phyloP scores from a whole-genome alignment of 2,888 invertebrate species.

The Andrena camellia region DNA sequence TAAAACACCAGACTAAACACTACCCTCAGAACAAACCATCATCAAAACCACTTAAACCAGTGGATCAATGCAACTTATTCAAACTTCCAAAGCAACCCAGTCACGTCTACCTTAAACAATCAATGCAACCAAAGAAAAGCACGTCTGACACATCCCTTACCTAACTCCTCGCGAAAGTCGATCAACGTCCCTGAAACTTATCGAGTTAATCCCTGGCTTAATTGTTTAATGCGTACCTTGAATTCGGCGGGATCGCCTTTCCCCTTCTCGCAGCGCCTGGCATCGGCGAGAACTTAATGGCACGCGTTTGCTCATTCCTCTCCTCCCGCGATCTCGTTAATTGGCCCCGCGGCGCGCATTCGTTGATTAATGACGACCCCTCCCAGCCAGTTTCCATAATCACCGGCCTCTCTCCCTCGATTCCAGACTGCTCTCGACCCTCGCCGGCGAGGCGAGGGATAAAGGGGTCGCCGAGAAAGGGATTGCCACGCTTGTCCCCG shows the following conservation, averaged over 20 bases:
- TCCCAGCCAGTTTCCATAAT: slow-evolving; percentile 58
- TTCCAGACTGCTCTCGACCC: slow-evolving; percentile 42
- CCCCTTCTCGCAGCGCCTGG: slow-evolving; percentile 18
- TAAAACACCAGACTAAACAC: too few relatives aligned
- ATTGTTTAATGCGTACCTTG: slow-evolving; percentile 51
- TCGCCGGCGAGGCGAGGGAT: slow-evolving; percentile 47
- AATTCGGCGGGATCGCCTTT: neutral
- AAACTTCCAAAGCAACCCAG: too few relatives aligned
- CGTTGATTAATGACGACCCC: slow-evolving; percentile 64
- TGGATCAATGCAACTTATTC: too few relatives aligned
- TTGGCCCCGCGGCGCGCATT: slow-evolving; percentile 56
- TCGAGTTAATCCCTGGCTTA: slow-evolving; percentile 19
- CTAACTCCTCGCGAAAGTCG: slow-evolving; percentile 1
- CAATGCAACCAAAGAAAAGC: neutral
- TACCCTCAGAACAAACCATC: too few relatives aligned
- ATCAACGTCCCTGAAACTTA: slow-evolving; percentile 15
- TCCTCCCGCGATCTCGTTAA: slow-evolving; percentile 60
- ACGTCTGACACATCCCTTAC: neutral
- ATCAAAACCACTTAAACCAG: too few relatives aligned
- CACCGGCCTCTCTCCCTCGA: slow-evolving; percentile 32
- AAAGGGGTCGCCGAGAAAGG: slow-evolving; percentile 47
- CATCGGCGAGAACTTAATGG: slow-evolving; percentile 62
- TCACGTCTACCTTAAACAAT: neutral
- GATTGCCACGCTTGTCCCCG: slow-evolving; percentile 33
- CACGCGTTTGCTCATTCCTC: slow-evolving; percentile 67